phyloP scores from a whole-genome alignment of 2,113 vertebrate species.

The Vireo altiloquus region DNA sequence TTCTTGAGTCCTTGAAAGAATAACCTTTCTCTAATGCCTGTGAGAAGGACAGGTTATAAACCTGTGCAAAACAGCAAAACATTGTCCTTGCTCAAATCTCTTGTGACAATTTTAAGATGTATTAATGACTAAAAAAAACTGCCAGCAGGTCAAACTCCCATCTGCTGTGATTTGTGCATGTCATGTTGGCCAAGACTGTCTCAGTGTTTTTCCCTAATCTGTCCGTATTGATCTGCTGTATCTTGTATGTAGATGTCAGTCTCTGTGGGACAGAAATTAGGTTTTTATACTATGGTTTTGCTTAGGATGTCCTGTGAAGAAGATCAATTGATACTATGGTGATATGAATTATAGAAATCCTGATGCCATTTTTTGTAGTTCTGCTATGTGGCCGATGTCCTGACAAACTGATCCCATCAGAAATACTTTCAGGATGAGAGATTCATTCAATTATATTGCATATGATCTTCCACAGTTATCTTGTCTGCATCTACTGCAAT shows the following conservation, averaged over 20 bases:
- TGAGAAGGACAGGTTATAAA: neutral
- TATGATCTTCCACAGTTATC: neutral
- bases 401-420: neutral
- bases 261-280: neutral
- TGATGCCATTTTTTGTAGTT: neutral
- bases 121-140: neutral
- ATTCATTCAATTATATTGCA: neutral
- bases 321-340: neutral
- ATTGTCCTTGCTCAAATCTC: neutral
- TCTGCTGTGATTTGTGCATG: neutral
- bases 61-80: neutral
- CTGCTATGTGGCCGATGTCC: neutral
- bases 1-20: neutral
- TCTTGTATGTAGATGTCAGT: neutral
- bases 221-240: neutral
- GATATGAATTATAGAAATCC: neutral
- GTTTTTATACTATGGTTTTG: neutral
- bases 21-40: neutral
- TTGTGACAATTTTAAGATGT: neutral
- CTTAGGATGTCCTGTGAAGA: neutral
- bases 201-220: neutral
- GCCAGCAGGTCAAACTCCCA: neutral
- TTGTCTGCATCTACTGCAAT: neutral
- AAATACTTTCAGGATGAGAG: neutral
- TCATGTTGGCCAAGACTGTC: neutral